Percentiles rank a stretch among this genome's conserved stretches.
These are phyloP conservation scores for Sweltsa coloradensis DNA, from an alignment of 1,140 invertebrate species.

Conservation along the genomic window DNA sequence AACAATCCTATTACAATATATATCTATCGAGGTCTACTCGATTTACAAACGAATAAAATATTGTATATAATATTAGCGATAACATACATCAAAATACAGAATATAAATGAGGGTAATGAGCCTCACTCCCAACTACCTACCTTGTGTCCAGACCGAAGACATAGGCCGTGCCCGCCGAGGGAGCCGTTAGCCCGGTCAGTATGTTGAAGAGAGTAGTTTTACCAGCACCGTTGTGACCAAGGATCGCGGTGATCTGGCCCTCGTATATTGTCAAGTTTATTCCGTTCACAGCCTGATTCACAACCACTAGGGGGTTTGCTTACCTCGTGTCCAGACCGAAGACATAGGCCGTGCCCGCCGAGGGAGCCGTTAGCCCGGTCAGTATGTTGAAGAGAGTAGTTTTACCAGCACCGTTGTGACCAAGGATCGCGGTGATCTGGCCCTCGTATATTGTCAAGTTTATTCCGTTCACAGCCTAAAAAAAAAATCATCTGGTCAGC, in stretches of 20 bases:
- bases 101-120: no score
- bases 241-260: constrained; percentile 70
- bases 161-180: constrained; percentile 56
- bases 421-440: constrained; percentile 76
- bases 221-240: constrained; percentile 84
- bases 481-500: constrained; percentile 21
- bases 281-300: no score
- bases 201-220: constrained; percentile 81
- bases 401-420: constrained; percentile 84
- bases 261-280: constrained; percentile 63
- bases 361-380: constrained; percentile 63
- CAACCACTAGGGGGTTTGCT: constrained; percentile 11
- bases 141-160: constrained; percentile 63
- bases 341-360: constrained; percentile 59
- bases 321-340: constrained; percentile 60
- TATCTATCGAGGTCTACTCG: no score
- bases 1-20: no score
- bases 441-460: constrained; percentile 64
- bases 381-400: constrained; percentile 78
- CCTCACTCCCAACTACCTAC: no score
- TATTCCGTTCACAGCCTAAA: constrained; percentile 31
- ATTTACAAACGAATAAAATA: no score
- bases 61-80: no score
- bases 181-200: constrained; percentile 65
- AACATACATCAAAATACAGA: no score